Evolutionary conservation across 2,113 vertebrate genomes (phyloP).

Genomic region (Zingel zingel): DNA sequence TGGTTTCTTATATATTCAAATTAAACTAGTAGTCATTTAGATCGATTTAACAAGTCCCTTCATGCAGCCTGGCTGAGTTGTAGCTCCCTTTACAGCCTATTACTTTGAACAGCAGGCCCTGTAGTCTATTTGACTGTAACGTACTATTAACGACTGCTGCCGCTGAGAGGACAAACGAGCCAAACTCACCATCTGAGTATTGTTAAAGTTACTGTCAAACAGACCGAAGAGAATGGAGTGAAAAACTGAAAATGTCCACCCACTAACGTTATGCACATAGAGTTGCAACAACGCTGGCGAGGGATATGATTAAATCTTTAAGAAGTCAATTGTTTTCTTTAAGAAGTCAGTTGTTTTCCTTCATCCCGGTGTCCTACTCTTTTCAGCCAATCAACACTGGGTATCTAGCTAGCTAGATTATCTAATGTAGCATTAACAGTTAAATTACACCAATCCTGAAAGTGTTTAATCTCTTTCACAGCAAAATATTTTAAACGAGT

Average conservation of each 20-base stretch:
- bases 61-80: conserved; percentile 3
- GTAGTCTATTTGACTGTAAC: not conserved
- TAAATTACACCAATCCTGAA: not conserved
- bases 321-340: conserved; percentile 7
- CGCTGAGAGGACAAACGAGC: not conserved
- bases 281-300: not conserved
- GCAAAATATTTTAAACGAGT: not conserved
- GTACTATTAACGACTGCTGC: not conserved
- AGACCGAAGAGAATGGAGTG: not conserved
- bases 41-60: not conserved
- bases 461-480: not conserved
- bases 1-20: not conserved
- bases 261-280: not conserved
- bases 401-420: not conserved
- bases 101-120: not conserved
- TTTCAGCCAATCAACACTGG: conserved; percentile 31
- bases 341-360: conserved; percentile 39
- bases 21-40: not conserved
- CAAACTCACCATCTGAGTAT: not conserved
- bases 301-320: not conserved
- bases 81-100: not conserved
- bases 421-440: not conserved
- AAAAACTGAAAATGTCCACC: not conserved
- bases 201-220: not conserved
- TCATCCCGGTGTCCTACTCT: conserved; percentile 27